Evolutionary conservation across 2,888 invertebrate genomes (phyloP), one percentile per base, ranked within the genome.

Genomic region (Phorcus lineatus): DNA sequence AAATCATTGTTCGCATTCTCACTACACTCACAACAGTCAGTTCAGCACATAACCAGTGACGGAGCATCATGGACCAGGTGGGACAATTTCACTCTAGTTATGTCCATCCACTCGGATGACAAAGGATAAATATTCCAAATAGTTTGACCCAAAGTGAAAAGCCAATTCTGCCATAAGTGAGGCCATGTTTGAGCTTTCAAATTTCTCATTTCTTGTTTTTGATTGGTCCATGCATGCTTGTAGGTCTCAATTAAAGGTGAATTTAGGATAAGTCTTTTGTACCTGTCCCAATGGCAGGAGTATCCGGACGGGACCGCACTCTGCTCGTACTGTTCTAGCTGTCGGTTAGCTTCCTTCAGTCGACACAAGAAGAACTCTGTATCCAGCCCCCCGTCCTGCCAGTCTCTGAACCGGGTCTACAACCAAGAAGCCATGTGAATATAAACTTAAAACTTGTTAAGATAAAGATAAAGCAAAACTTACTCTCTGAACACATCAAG

Each of bases 251-350:
- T 54, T 52, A 55, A 54, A 31, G 66, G 24, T 24, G 24, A 31
- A 75, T 70, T 24, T 66, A 80, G 67, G 77, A 76, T 67, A 82
- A 84, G 81, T 53, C 67, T 80, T 79, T 77, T 94, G 94, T 96
- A 96, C 96, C 95, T 96, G 95, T 96, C 95, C 96, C 96, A 96
- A 91, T 95, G 94, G 92, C 95, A 95, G 88, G 94, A 94, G 96
- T 96, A 96, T 89, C 95, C 95, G 62, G 94, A 93, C 40, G 96
- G 96, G 55, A 95, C 95, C 17, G 95, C 95, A 83, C 95, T 95
- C 91, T 94, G 94, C 93, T 96, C 96, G 88, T 95, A 94, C 86
- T 95, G 94, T 85, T 94, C 94, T 86, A 96, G 93, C 89, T 95
- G 95, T 55, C 94, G 93, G 88, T 94, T 94, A 6, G 95, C 95